Evolutionary conservation across 2,888 invertebrate genomes (phyloP), one percentile per base, ranked within the genome.

Genomic region (Odontomyia ornata): DNA sequence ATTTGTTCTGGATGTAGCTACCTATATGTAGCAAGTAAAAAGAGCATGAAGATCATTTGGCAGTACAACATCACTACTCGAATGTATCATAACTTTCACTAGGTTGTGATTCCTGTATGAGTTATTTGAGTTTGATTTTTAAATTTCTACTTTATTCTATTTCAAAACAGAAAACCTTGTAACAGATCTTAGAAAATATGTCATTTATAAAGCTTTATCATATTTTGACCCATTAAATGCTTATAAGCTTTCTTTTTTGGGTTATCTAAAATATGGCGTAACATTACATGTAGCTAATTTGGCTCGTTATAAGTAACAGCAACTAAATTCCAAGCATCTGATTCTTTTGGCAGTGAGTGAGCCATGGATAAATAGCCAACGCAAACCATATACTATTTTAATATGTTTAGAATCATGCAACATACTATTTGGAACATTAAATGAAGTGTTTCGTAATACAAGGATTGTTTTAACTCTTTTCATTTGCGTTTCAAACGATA

Each of bases 231-330:
- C 0, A 93, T 89, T 30, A 93, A 86, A 85, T 91, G 89, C 83
- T 93, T 93, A 85, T 95, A 95, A 0, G 91, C 90, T 86, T 93
- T 93, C 84, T 92, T 92, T 84, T 93, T 92, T 0, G 94, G 91
- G 83, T 95, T 95, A 15, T 91, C 91, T 0, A 98, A 88, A 0
- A 95, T 94, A 81, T 95, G 93, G 0, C 93, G 89, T 15, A 98
- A 88, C 83, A 95, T 91, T 80, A 96, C 95, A 73, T 94, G 92
- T 1, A 97, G 85, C 79, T 95, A 93, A 0, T 93, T 92, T 80
- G 97, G 96, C 82, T 96, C 95, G n/a, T 97, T 89, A 80, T 91
- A 91, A 0, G 94, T 93, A 0, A 96, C 93, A 0, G 98, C 98
- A 1, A 98, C 89, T 81, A 93, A 90, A 77, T 93, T 92, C 0